Evolutionary conservation across 2,113 vertebrate genomes (phyloP).

Genomic region (Mesembrinibis cayennensis): DNA sequence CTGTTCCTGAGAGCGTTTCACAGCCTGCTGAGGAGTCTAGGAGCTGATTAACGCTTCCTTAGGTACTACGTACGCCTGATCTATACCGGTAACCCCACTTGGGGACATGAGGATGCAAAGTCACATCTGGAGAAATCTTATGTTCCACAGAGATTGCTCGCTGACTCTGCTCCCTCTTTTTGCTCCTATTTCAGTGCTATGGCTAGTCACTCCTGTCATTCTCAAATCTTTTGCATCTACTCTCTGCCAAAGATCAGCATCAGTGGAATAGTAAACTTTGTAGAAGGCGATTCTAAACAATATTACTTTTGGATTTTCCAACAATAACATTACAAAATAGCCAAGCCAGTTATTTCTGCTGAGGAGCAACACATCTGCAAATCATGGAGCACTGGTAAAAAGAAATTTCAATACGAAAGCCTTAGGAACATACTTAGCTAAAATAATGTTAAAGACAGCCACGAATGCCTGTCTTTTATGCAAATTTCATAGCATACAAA

Average conservation of each 20-base stretch:
- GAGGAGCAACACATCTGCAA: not conserved
- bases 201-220: too few relatives aligned
- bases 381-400: not conserved
- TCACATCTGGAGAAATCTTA: not conserved
- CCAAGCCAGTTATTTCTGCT: not conserved
- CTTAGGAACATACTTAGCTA: not conserved
- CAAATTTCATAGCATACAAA: not conserved
- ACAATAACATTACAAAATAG: not conserved
- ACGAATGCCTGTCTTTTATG: not conserved
- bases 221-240: not conserved
- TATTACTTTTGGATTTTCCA: not conserved
- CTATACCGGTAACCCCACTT: not conserved
- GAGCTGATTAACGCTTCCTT: not conserved
- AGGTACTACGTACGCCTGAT: accelerated
- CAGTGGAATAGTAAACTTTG: not conserved
- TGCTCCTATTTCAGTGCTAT: not conserved
- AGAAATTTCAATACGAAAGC: not conserved
- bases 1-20: not conserved
- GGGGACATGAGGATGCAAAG: not conserved
- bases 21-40: not conserved
- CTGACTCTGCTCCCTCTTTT: not conserved
- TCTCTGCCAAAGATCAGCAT: not conserved
- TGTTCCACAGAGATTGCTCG: not conserved
- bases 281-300: not conserved
- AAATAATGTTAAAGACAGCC: not conserved